A percentile compares a stretch with the other conserved stretches of the same genome.
Evolutionary conservation across 1,140 invertebrate genomes (phyloP).

Genomic region (Drosophila navojoa): DNA sequence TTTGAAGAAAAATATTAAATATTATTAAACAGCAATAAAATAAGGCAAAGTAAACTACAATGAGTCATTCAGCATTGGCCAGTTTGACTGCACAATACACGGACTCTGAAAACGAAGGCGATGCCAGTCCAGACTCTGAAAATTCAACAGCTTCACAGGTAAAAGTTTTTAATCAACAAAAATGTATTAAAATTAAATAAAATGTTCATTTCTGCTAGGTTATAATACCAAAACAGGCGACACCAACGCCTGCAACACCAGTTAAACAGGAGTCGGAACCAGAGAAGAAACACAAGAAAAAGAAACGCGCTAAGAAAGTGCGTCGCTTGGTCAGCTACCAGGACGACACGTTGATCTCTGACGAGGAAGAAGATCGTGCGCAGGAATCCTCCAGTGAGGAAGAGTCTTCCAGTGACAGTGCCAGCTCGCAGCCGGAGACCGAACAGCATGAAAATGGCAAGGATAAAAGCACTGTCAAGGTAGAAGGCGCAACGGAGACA

Average conservation of each 20-base stretch:
- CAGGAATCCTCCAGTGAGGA: conserved; percentile 41
- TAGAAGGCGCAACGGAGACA: conserved; percentile 24
- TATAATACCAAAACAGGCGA: conserved; percentile 69
- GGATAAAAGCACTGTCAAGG: conserved; percentile 36
- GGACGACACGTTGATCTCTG: conserved; percentile 91
- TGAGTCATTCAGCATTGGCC: conserved; percentile 86
- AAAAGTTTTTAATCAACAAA: not conserved
- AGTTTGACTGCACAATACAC: conserved; percentile 93
- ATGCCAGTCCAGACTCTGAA: conserved; percentile 83
- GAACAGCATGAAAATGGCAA: conserved; percentile 48
- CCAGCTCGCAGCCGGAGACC: conserved; percentile 54
- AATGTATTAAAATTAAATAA: not conserved
- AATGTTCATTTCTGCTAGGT: conserved; percentile 40
- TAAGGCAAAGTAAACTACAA: conserved; percentile 42
- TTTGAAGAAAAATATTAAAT: not conserved
- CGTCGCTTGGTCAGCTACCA: conserved; percentile 90
- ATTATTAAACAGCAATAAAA: not conserved
- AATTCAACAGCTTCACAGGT: conserved; percentile 74
- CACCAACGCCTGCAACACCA: conserved; percentile 60
- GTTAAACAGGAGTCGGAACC: conserved; percentile 44
- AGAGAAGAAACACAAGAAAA: conserved; percentile 47
- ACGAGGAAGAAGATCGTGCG: conserved; percentile 85
- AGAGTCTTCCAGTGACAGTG: conserved; percentile 46
- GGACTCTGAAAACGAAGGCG: conserved; percentile 91
- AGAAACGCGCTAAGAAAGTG: conserved; percentile 78